phyloP scores from a whole-genome alignment of 2,888 invertebrate species.

The Chironomus riparius region DNA sequence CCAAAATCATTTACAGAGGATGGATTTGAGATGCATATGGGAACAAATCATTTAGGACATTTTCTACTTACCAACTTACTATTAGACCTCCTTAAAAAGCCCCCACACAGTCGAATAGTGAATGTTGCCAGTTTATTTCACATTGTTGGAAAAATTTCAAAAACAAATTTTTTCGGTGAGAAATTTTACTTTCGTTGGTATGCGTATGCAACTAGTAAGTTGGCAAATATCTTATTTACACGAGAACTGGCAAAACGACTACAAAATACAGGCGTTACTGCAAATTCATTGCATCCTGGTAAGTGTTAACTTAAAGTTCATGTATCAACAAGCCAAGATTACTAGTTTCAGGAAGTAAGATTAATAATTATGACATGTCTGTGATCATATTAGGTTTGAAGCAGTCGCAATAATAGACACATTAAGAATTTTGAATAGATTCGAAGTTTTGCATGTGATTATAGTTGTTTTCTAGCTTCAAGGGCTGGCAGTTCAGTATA shows the following conservation, averaged over 20 bases:
- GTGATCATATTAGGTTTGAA: too few species aligned
- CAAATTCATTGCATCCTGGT: conserved; percentile 62
- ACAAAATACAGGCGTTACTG: conserved; percentile 52
- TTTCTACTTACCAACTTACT: conserved; percentile 53
- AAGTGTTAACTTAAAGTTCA: background rate
- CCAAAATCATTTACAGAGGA: conserved; percentile 44
- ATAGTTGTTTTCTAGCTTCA: too few species aligned
- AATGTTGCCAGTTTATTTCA: conserved; percentile 66
- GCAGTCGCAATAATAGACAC: too few species aligned
- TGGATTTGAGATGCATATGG: conserved; percentile 50
- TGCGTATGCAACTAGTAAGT: conserved; percentile 68
- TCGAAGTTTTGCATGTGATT: too few species aligned
- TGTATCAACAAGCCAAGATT: background rate
- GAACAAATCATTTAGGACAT: conserved; percentile 53
- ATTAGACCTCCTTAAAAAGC: conserved; percentile 46
- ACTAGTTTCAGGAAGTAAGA: background rate
- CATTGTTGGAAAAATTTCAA: conserved; percentile 52
- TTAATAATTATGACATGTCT: too few species aligned
- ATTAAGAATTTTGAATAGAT: too few species aligned
- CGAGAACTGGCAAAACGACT: conserved; percentile 55
- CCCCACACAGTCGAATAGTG: conserved; percentile 65
- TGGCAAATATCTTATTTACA: conserved; percentile 68
- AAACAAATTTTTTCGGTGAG: conserved; percentile 64
- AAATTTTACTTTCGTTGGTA: conserved; percentile 52
- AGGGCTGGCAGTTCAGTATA: too few species aligned